A percentile compares a stretch with the other conserved stretches of the same genome.
phyloP scores from a whole-genome alignment of 2,797 vertebrate genomes.

The Tapera naevia region DNA sequence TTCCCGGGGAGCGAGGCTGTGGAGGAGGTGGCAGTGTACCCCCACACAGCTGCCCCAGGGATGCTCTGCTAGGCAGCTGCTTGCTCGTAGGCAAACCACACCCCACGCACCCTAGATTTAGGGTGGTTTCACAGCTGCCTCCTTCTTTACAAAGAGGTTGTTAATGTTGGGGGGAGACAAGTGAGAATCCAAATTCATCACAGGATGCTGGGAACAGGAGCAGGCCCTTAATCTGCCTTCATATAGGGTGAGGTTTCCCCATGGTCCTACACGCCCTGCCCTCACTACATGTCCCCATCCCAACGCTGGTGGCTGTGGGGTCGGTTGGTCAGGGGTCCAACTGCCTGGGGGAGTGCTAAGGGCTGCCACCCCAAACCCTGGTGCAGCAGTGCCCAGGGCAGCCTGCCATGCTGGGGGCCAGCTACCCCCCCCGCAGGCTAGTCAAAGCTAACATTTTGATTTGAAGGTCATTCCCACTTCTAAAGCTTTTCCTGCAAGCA shows the following conservation, averaged over 20 bases:
- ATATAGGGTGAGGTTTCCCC: not conserved
- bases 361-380: rapidly evolving
- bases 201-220: not conserved
- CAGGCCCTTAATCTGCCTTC: not conserved
- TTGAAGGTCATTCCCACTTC: not conserved
- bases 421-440: not conserved
- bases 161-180: not conserved
- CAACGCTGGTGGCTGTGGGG: rapidly evolving
- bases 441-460: not conserved
- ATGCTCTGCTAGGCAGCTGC: not conserved
- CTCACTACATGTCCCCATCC: rapidly evolving
- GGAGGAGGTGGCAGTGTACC: not conserved
- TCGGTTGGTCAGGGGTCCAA: not conserved
- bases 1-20: rapidly evolving
- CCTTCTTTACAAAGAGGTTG: not conserved
- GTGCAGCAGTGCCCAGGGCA: not conserved
- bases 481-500: rapidly evolving
- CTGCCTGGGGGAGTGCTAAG: not conserved
- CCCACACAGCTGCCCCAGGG: rapidly evolving
- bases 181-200: not conserved
- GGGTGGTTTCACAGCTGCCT: not conserved
- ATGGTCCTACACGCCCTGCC: not conserved
- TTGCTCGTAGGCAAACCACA: not conserved
- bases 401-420: not conserved
- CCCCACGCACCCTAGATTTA: too few species aligned